Evolutionary conservation across 2,888 invertebrate species (phyloP), one percentile per base, ranked within the genome.

Genomic region (Neoscelio sp.): DNA sequence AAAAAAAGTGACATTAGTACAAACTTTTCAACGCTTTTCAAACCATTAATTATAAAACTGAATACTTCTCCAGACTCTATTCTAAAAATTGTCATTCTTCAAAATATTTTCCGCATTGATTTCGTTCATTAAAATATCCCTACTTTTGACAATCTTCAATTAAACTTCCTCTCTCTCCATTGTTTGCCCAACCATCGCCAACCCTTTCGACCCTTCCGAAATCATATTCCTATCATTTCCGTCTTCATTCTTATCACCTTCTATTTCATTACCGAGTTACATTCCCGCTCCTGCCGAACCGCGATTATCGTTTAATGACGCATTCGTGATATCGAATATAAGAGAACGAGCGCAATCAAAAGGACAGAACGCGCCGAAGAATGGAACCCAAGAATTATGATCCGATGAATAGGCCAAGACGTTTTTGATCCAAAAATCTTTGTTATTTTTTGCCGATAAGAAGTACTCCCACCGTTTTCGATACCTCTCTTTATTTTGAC

Each of bases 381-480:
- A 12, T 2, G 17, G 18, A 46, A 26, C 38, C 44, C 8, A 13
- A 46, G 44, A 46, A 54, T 48, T 40, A 54, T 54, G 54, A 74
- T 20, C 42, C 68, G n/a, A n/a, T 12, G 56, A 65, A 28, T 20
- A 17, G 12, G 52, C 38, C 30, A 13, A 26, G 75, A 67, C 58
- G 56, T 75, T 40, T 54, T 52, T 20, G 75, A 68, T 68, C 48
- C 60, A 68, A 62, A 68, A 64, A 65, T 76, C 35, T 64, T 76
- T 54, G 68, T 68, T 64, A 52, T 50, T 48, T n/a, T n/a, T n/a
- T 65, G 44, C 54, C 54, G 76, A 76, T 68, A 78, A 65, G 71
- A 60, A 48, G 42, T 50, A 46, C 67, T 58, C 38, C 20, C n/a
- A n/a, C n/a, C 28, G 44, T 17, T 42, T 10, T 17, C 12, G 26